These are phyloP conservation scores for Euschistus heros DNA, from an alignment of 1,140 invertebrate species.

Conservation along the genomic window DNA sequence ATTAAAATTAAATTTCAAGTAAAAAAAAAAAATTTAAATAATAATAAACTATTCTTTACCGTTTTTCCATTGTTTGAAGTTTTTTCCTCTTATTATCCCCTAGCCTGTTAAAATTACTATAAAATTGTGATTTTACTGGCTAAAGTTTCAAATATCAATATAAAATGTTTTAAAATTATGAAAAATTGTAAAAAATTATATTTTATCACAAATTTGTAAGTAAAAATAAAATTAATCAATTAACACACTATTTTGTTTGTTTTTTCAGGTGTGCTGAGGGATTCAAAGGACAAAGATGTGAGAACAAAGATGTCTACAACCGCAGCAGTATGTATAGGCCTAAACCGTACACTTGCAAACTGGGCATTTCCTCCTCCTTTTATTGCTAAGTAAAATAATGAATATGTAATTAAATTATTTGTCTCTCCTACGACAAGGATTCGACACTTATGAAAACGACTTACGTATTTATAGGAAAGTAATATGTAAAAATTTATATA, in stretches of 20 bases:
- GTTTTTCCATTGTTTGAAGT: no score
- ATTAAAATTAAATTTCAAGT: no score
- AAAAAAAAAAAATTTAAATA: no score
- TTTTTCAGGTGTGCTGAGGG: slow-evolving; percentile 69
- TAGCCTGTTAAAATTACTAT: no score
- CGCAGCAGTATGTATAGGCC: slow-evolving; percentile 51
- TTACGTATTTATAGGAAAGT: neutral
- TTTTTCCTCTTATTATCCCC: no score
- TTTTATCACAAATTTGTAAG: neutral
- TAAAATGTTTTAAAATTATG: no score
- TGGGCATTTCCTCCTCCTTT: slow-evolving; percentile 46
- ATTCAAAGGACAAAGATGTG: slow-evolving; percentile 69
- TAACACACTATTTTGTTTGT: slow-evolving; percentile 14
- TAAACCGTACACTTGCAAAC: slow-evolving; percentile 45
- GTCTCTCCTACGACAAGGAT: neutral
- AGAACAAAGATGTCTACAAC: slow-evolving; percentile 62
- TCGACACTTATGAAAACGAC: neutral
- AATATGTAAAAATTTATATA: neutral
- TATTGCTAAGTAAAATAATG: slow-evolving; percentile 40
- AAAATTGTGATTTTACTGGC: no score
- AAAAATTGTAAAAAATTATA: neutral
- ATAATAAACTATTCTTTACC: no score
- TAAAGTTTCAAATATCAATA: no score
- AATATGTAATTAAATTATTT: neutral
- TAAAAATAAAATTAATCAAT: neutral